A percentile compares a stretch with the other conserved stretches of the same genome.
phyloP scores from a whole-genome alignment of 2,797 vertebrate genomes.

The Craterocephalus amniculus region DNA sequence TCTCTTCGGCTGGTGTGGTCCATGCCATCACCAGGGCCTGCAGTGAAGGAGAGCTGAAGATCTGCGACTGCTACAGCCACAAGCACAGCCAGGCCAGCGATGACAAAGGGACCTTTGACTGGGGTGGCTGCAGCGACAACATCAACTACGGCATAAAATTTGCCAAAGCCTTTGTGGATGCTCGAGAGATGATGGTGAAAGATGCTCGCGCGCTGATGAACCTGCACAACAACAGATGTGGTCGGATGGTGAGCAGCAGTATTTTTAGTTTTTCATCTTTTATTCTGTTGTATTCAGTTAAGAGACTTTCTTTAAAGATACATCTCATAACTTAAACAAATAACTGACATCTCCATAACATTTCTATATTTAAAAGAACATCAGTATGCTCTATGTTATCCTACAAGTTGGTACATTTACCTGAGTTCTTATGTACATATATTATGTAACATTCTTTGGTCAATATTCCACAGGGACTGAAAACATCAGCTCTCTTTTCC shows the following conservation, averaged over 20 bases:
- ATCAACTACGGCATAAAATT: slow-evolving; percentile 95
- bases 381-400: background rate
- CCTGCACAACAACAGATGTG: slow-evolving; percentile 97
- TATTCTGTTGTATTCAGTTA: background rate
- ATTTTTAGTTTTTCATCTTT: background rate
- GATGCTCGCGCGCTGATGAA: slow-evolving; percentile 96
- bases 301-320: background rate
- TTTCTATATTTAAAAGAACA: background rate
- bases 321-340: background rate
- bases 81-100: slow-evolving; percentile 89
- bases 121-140: slow-evolving; percentile 98
- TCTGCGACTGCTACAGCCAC: slow-evolving; percentile 90
- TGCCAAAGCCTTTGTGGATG: slow-evolving; percentile 95
- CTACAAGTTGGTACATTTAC: background rate
- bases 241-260: slow-evolving; percentile 90
- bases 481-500: background rate
- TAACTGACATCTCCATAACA: background rate
- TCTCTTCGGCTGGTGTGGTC: slow-evolving; percentile 97
- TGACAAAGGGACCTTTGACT: slow-evolving; percentile 91
- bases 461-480: background rate
- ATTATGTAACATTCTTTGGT: background rate
- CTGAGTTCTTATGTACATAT: background rate
- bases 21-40: slow-evolving; percentile 95
- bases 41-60: slow-evolving; percentile 95
- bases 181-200: slow-evolving; percentile 94